Conservation (phyloP, 92 coral and sea anemone species). For the Chrysogorgia sp. region DNA sequence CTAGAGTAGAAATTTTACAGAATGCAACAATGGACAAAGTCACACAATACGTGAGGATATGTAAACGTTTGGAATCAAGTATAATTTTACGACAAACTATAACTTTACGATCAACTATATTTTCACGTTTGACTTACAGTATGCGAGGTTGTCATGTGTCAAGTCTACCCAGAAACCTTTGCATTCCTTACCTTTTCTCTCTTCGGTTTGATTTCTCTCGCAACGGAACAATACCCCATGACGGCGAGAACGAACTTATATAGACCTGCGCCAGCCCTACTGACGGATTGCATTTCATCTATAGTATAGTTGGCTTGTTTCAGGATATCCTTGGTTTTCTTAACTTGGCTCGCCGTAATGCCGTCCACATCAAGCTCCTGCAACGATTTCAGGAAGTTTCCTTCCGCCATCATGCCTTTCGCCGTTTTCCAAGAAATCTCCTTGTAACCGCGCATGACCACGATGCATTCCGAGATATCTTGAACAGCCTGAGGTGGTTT, state of each 20-base stretch:
- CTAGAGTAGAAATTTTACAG: too few species aligned
- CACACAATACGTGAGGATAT: too few species aligned
- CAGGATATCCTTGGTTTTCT: constrained; percentile 84
- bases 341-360: constrained; percentile 83
- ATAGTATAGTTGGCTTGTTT: constrained; percentile 86
- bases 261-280: constrained; percentile 91
- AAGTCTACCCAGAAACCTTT: not conserved
- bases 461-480: constrained; percentile 97
- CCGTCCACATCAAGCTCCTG: constrained; percentile 98
- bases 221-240: constrained; percentile 96
- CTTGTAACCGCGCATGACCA: constrained; percentile 89
- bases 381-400: constrained; percentile 90
- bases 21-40: too few species aligned
- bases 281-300: constrained; percentile 94
- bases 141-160: not conserved
- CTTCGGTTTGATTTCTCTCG: constrained; percentile 97
- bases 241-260: constrained; percentile 95
- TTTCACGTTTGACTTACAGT: too few species aligned
- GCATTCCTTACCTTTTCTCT: constrained; percentile 79
- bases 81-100: too few species aligned
- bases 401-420: constrained; percentile 99
- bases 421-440: constrained; percentile 96
- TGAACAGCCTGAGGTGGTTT: constrained; percentile 99
- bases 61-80: too few species aligned
- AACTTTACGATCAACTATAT: too few species aligned